These are phyloP conservation scores for Agrilus cyanescens DNA, from an alignment of 2,888 invertebrate species.

Conservation along the genomic window DNA sequence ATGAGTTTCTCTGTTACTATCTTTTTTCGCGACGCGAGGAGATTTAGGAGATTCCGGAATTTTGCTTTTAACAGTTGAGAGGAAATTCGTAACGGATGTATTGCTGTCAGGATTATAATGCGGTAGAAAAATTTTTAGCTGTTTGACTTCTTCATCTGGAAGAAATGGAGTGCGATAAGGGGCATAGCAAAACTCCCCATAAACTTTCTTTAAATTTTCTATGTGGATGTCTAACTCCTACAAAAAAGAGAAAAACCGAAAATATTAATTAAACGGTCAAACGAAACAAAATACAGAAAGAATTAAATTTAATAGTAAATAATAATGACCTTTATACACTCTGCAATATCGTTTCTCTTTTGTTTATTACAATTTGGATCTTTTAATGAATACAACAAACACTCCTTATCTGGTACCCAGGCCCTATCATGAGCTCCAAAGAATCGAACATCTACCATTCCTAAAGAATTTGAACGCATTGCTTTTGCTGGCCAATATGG, in stretches of 20 bases:
- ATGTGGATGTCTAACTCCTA: slow-evolving; percentile 69
- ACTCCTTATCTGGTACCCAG: slow-evolving; percentile 76
- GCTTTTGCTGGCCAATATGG: slow-evolving; percentile 97
- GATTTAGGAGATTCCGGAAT: too few relatives aligned
- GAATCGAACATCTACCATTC: slow-evolving; percentile 79
- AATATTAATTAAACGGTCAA: background rate
- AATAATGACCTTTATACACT: slow-evolving; percentile 44
- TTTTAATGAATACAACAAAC: slow-evolving; percentile 69
- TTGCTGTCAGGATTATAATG: slow-evolving; percentile 15
- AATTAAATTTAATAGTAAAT: background rate
- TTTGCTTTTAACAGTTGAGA: background rate
- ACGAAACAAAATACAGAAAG: background rate
- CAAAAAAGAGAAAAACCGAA: slow-evolving; percentile 15
- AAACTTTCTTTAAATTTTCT: slow-evolving; percentile 55
- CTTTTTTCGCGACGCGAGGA: background rate
- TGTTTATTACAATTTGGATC: slow-evolving; percentile 55
- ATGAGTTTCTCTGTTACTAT: slow-evolving; percentile 2
- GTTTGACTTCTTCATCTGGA: slow-evolving; percentile 46
- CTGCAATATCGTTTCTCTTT: slow-evolving; percentile 45
- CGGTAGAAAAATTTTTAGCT: slow-evolving; percentile 54
- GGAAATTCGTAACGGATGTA: background rate
- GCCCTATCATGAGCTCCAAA: slow-evolving; percentile 93
- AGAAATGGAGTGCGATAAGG: slow-evolving; percentile 58
- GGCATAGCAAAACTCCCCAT: slow-evolving; percentile 63
- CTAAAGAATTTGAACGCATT: slow-evolving; percentile 52